Evolutionary conservation across 2,888 invertebrate genomes (phyloP).

Genomic region (Cremastobaeus sp.): DNA sequence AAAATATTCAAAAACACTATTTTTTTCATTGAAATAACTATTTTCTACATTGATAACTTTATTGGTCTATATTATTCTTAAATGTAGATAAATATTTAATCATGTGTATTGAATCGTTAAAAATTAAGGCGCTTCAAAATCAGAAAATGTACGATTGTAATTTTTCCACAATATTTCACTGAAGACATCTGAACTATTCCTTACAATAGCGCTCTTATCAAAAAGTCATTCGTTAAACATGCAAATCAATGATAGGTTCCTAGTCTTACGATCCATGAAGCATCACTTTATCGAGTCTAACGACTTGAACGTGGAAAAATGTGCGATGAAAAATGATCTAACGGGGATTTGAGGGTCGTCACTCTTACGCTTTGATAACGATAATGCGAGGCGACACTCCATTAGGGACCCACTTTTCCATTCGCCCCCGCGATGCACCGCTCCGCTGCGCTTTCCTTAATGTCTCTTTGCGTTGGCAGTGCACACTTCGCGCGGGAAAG

Average conservation of each 20-base stretch:
- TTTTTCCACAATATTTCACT: too few relatives aligned
- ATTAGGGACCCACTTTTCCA: slow-evolving; percentile 63
- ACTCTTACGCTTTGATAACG: slow-evolving; percentile 70
- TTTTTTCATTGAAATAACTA: too few relatives aligned
- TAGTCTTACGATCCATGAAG: slow-evolving; percentile 34
- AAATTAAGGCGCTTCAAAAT: too few relatives aligned
- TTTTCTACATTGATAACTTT: too few relatives aligned
- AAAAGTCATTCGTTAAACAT: slow-evolving; percentile 47
- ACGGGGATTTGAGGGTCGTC: slow-evolving; percentile 69
- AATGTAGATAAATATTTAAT: too few relatives aligned
- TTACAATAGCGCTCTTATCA: slow-evolving; percentile 14
- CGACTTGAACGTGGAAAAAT: slow-evolving; percentile 36
- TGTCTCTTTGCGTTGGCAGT: slow-evolving; percentile 21
- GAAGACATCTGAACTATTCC: not conserved
- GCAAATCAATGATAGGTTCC: slow-evolving; percentile 35
- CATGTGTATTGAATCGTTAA: too few relatives aligned
- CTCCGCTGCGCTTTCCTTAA: slow-evolving; percentile 37
- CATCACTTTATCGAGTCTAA: slow-evolving; percentile 60
- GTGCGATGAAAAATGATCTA: slow-evolving; percentile 61
- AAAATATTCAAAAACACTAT: too few relatives aligned
- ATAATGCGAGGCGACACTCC: slow-evolving; percentile 71
- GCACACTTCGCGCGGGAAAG: slow-evolving; percentile 41
- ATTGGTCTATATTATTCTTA: too few relatives aligned
- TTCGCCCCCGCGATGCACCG: slow-evolving; percentile 41
- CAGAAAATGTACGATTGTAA: too few relatives aligned